These are phyloP conservation scores for Bhutanitis thaidina DNA, from an alignment of 2,888 invertebrate species.

Conservation along the genomic window DNA sequence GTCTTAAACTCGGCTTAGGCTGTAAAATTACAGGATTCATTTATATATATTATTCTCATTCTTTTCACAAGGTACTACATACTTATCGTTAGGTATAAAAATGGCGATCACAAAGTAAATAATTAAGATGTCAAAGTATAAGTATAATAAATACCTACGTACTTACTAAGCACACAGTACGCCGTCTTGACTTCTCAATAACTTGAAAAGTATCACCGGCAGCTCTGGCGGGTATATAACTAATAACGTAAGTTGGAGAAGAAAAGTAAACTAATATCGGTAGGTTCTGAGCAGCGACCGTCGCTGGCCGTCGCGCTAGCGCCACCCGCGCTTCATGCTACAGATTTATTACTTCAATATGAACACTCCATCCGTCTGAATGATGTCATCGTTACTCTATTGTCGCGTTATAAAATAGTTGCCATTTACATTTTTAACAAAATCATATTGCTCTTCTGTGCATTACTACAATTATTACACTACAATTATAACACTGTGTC, in stretches of 20 bases:
- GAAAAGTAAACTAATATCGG: constrained; percentile 81
- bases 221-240: constrained; percentile 66
- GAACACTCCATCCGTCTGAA: constrained; percentile 44
- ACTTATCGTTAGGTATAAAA: no score
- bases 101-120: constrained; percentile 18
- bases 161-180: constrained; percentile 8
- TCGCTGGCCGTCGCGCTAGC: constrained; percentile 37
- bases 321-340: constrained; percentile 44
- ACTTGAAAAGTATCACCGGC: constrained; percentile 69
- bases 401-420: constrained; percentile 36
- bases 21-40: no score
- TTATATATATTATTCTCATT: no score
- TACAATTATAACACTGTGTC: background rate
- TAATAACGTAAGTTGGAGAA: constrained; percentile 78
- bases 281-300: constrained; percentile 55
- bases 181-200: constrained; percentile 64
- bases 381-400: constrained; percentile 44
- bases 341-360: constrained; percentile 76
- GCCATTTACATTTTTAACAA: no score
- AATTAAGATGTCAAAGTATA: no score
- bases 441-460: no score
- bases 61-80: no score
- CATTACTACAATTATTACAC: background rate
- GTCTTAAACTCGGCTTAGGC: no score
- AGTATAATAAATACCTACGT: no score